A percentile compares a stretch with the other conserved stretches of the same genome.
Evolutionary conservation across 2,888 invertebrate species (phyloP).

Genomic region (Adelognathus sp.): DNA sequence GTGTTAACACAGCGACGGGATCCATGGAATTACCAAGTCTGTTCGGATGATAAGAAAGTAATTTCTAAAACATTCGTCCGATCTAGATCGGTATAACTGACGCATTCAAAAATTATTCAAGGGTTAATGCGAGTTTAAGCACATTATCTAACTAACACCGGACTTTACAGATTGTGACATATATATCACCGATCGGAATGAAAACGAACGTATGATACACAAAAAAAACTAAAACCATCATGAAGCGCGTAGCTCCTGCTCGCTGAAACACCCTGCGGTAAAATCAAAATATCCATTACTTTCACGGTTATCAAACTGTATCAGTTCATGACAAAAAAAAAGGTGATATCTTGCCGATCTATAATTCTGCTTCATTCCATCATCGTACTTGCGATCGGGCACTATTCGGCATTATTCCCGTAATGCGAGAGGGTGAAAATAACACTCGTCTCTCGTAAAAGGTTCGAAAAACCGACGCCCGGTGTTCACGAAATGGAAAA

Average conservation of each 20-base stretch:
- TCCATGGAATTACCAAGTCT: background rate
- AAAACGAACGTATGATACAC: background rate
- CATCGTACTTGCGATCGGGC: background rate
- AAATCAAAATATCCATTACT: too few relatives aligned
- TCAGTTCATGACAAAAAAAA: background rate
- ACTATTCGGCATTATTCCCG: background rate
- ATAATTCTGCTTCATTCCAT: background rate
- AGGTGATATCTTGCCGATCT: too few relatives aligned
- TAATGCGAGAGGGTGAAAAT: conserved; percentile 8
- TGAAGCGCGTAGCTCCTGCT: too few relatives aligned
- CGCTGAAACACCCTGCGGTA: too few relatives aligned
- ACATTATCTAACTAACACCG: background rate
- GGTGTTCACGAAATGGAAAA: conserved; percentile 51
- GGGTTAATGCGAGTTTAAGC: background rate
- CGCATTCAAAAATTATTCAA: conserved; percentile 14
- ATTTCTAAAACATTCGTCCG: conserved; percentile 9
- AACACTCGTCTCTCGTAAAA: conserved; percentile 26
- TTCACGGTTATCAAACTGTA: too few relatives aligned
- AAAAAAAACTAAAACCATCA: too few relatives aligned
- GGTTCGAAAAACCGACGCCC: conserved; percentile 17
- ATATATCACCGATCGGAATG: background rate
- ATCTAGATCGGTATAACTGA: background rate
- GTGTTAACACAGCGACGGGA: conserved; percentile 16
- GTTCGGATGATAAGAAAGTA: background rate
- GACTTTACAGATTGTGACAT: background rate